Percentiles rank a stretch among this genome's conserved stretches.
Evolutionary conservation across 2,113 vertebrate genomes (phyloP).

Genomic region (Nettapus auritus): DNA sequence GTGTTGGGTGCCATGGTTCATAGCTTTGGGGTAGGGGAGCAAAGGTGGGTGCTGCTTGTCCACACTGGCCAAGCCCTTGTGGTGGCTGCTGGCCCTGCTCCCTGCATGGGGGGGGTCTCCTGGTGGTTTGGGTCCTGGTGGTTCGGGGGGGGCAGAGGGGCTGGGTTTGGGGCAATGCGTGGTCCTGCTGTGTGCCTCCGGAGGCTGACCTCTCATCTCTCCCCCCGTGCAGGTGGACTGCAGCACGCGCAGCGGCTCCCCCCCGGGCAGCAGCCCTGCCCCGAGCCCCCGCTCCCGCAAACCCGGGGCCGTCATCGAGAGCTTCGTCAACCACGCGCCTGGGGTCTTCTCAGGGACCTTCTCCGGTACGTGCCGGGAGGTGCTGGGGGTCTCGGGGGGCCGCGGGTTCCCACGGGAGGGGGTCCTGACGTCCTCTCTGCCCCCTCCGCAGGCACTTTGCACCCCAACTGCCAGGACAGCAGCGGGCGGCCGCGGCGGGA

Average conservation of each 20-base stretch:
- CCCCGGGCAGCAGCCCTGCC: conserved; percentile 63
- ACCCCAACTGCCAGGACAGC: conserved; percentile 98
- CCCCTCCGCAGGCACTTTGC: conserved; percentile 88
- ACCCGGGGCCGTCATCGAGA: conserved; percentile 94
- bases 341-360: conserved; percentile 98
- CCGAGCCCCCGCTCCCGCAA: conserved; percentile 86
- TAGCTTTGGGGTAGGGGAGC: not conserved
- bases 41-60: rapidly evolving
- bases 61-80: too few species aligned
- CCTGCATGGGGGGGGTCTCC: too few species aligned
- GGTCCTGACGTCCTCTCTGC: not conserved
- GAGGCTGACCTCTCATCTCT: rapidly evolving
- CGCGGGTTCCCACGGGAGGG: too few species aligned
- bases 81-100: not conserved
- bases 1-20: not conserved
- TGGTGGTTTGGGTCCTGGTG: rapidly evolving
- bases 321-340: conserved; percentile 95
- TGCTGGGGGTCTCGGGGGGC: rapidly evolving
- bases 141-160: rapidly evolving
- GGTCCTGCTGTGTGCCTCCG: rapidly evolving
- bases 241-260: conserved; percentile 71
- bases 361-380: conserved; percentile 81
- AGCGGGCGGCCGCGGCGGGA: conserved; percentile 92
- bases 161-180: too few species aligned
- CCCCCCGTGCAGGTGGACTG: conserved; percentile 81